phyloP scores from a whole-genome alignment of 1,140 invertebrate genomes.

The Ceratosolen solmsi region DNA sequence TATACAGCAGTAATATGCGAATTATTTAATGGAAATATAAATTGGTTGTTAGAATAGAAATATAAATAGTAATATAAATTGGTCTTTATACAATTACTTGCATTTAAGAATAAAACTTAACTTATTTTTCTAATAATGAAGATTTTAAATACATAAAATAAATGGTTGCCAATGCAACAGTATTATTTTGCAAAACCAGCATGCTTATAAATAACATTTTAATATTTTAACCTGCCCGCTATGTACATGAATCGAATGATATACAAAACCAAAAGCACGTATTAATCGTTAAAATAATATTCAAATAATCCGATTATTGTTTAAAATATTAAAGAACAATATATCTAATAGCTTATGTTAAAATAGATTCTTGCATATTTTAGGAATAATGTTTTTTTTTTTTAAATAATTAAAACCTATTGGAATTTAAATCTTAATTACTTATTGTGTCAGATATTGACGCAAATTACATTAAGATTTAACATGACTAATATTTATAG shows the following conservation, averaged over 20 bases:
- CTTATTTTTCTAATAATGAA: neutral
- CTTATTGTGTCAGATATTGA: neutral
- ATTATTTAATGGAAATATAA: neutral
- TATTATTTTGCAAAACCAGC: neutral
- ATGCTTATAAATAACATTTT: neutral
- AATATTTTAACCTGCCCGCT: neutral
- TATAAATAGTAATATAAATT: neutral
- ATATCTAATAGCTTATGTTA: too few relatives aligned
- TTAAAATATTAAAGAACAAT: neutral
- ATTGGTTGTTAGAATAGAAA: too few relatives aligned
- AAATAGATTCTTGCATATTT: too few relatives aligned
- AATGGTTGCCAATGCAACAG: neutral
- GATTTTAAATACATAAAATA: neutral
- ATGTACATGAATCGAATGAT: neutral
- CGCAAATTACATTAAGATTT: neutral
- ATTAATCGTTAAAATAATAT: neutral
- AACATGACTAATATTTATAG: neutral
- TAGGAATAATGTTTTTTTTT: neutral
- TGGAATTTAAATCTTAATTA: neutral
- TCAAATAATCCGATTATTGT: neutral
- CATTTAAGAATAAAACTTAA: neutral
- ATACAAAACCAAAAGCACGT: neutral
- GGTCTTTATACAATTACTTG: neutral
- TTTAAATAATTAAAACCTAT: neutral
- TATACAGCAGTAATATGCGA: neutral